phyloP scores from a whole-genome alignment of 2,888 invertebrate species.

The Andrena dorsata region DNA sequence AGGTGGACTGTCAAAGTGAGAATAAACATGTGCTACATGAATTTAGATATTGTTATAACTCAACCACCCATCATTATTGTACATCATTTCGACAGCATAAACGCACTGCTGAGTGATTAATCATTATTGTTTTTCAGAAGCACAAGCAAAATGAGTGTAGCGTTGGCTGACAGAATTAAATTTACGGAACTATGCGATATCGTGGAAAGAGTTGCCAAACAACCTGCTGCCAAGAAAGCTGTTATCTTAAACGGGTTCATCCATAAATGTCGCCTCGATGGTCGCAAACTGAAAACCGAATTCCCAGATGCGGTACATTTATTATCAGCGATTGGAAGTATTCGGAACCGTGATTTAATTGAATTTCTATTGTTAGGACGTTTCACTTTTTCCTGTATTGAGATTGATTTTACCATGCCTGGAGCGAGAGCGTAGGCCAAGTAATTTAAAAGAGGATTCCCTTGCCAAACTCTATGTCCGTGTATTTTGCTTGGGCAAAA shows the following conservation, averaged over 20 bases:
- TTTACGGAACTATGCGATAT: slow-evolving; percentile 87
- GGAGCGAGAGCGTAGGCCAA: slow-evolving; percentile 92
- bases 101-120: not conserved
- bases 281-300: slow-evolving; percentile 79
- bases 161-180: slow-evolving; percentile 64
- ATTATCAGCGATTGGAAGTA: not conserved
- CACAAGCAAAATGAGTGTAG: slow-evolving; percentile 25
- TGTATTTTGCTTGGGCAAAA: slow-evolving; percentile 90
- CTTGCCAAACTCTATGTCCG: slow-evolving; percentile 91
- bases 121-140: slow-evolving; percentile 15
- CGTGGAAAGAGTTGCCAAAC: slow-evolving; percentile 87
- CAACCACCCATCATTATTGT: not conserved
- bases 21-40: slow-evolving; percentile 31
- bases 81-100: not conserved
- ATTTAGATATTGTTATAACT: not conserved
- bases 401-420: slow-evolving; percentile 92
- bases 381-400: slow-evolving; percentile 90
- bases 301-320: slow-evolving; percentile 78
- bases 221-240: slow-evolving; percentile 85
- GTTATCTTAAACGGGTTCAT: slow-evolving; percentile 86
- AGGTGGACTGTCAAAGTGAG: slow-evolving; percentile 11
- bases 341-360: not conserved
- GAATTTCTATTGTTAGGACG: slow-evolving; percentile 83
- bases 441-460: slow-evolving; percentile 93
- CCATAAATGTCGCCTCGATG: slow-evolving; percentile 85